Evolutionary conservation across 2,888 invertebrate species (phyloP), one percentile per base, ranked within the genome.

Genomic region (Epinotia brunnichana): DNA sequence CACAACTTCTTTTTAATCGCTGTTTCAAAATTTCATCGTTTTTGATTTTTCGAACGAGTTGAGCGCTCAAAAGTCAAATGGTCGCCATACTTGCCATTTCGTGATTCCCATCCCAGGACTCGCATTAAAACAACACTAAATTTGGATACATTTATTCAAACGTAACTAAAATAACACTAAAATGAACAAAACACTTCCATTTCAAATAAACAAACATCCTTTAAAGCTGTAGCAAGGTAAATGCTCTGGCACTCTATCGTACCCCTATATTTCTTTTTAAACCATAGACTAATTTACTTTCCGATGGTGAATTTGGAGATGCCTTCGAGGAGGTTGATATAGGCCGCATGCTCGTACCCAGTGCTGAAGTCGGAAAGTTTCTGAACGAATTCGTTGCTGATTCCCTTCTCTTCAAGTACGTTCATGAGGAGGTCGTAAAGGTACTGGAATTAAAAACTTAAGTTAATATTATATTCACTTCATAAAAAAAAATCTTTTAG

Each of bases 351-450:
- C 89, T 99, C 99, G 85, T 98, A 98, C 1, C 95, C 95, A 3
- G 99, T 99, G 85, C 97, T 97, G 86, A 97, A 96, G 75, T 97
- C 96, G 0, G 97, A 95, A 21, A 99, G 85, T 85, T 98, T 97
- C 80, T 97, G 97, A 0, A 96, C 97, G 90, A 99, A 99, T 76
- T 98, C 97, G 83, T 98, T 98, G 83, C 97, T 96, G 75, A 99
- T 94, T 48, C 99, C 99, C 80, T 99, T 97, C 87, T 99, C 99
- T 88, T 99, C 99, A 73, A 99, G 94, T 78, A 98, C 94, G 85
- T 99, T 98, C 96, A 99, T 97, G 77, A 99, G 92, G 62, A 98
- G 94, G 87, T 99, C 99, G 85, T 99, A 99, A 69, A 99, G 92
- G 84, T 98, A 98, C 97, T 98, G 94, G 17, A 95, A 95, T 82